A percentile compares a stretch with the other conserved stretches of the same genome.
Conservation (phyloP, 2,113 vertebrate species). For the Panthera uncia region DNA sequence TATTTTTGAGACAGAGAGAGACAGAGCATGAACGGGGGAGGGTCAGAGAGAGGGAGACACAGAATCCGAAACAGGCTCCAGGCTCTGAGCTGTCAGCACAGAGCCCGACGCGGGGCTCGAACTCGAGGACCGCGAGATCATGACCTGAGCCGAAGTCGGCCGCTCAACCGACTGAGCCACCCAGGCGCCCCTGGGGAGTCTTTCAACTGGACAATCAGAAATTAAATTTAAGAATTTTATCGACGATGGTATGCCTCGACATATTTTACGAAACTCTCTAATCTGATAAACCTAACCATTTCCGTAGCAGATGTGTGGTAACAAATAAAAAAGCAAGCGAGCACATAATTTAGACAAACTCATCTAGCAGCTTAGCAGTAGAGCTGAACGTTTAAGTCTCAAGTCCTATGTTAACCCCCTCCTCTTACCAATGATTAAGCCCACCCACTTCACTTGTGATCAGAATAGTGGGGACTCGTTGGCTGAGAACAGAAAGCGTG, state of each 20-base stretch:
- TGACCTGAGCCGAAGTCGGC: too few relatives aligned
- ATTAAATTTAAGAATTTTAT: background rate
- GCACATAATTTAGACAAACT: background rate
- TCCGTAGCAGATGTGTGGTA: background rate
- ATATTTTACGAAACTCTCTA: background rate
- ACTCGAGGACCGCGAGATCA: too few relatives aligned
- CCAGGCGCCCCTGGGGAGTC: background rate
- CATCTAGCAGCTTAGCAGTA: background rate
- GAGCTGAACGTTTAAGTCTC: background rate
- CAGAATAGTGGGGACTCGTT: background rate
- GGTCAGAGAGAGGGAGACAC: too few relatives aligned
- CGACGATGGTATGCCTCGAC: background rate
- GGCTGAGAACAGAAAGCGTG: background rate
- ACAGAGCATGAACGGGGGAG: too few relatives aligned
- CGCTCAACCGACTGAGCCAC: too few relatives aligned
- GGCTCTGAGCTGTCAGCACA: too few relatives aligned
- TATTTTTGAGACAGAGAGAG: too few relatives aligned
- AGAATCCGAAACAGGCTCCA: too few relatives aligned
- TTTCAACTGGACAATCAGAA: background rate
- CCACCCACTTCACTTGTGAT: background rate
- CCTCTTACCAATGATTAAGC: background rate
- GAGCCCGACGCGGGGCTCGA: too few relatives aligned
- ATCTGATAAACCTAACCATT: background rate
- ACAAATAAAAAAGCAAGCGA: constrained; percentile 9
- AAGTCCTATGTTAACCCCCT: background rate